Conservation (phyloP, 2,797 vertebrate species). For the Trachurus trachurus region DNA sequence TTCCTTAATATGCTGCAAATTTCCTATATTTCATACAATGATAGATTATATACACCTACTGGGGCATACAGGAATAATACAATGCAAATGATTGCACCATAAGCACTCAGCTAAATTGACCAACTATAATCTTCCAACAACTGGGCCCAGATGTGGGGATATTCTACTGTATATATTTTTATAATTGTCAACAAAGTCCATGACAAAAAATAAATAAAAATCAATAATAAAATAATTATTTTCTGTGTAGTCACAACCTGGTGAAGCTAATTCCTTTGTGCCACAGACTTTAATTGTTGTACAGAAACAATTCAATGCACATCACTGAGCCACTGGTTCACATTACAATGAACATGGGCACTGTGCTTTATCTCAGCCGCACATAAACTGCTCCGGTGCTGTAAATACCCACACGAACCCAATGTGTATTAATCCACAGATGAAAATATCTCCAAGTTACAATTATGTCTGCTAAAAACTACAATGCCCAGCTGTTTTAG, state of each 20-base stretch:
- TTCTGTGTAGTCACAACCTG: neutral
- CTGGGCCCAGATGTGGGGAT: neutral
- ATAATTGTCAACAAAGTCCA: constrained; percentile 18
- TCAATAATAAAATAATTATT: constrained; percentile 4
- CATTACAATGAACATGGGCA: neutral
- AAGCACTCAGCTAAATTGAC: neutral
- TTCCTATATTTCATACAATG: neutral
- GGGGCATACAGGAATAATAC: neutral
- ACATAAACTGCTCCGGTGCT: neutral
- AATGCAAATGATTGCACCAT: neutral
- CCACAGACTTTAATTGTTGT: neutral
- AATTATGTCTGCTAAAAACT: neutral
- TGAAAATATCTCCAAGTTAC: neutral
- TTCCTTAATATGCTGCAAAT: neutral
- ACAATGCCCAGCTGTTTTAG: neutral
- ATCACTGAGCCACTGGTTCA: neutral
- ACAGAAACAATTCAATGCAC: neutral
- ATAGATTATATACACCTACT: neutral
- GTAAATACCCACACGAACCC: neutral
- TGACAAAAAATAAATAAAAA: constrained; percentile 11
- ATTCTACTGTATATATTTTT: neutral
- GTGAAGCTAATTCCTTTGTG: neutral
- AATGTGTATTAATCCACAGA: neutral
- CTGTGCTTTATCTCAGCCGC: neutral
- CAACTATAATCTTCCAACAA: neutral